Evolutionary conservation across 2,888 invertebrate genomes (phyloP).

Genomic region (Helobdella robusta): DNA sequence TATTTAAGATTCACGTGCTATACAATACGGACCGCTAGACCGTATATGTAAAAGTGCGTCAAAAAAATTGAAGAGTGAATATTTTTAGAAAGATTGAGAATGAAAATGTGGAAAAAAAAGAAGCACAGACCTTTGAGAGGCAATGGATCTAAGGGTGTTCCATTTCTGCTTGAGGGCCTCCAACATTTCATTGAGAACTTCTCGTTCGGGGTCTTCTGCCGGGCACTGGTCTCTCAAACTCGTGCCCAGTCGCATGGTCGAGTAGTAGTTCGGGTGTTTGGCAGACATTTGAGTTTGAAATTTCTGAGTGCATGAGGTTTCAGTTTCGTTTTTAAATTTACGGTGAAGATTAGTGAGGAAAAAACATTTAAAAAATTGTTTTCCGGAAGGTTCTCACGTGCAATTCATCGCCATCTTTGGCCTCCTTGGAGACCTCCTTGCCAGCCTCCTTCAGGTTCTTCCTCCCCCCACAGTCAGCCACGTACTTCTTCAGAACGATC

Average conservation of each 20-base stretch:
- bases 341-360: neutral
- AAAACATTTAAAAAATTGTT: neutral
- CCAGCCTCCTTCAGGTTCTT: slow-evolving; percentile 1
- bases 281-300: slow-evolving; percentile 45
- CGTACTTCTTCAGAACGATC: slow-evolving; percentile 38
- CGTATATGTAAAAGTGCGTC: too few species aligned
- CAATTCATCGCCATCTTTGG: slow-evolving; percentile 23
- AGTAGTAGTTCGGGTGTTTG: slow-evolving; percentile 46
- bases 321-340: neutral
- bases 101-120: neutral
- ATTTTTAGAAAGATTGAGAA: too few species aligned
- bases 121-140: slow-evolving; percentile 35
- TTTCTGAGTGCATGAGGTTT: slow-evolving; percentile 36
- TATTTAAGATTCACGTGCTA: too few species aligned
- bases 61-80: too few species aligned
- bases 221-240: slow-evolving; percentile 48
- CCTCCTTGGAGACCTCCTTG: neutral
- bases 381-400: slow-evolving; percentile 13
- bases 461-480: slow-evolving; percentile 18
- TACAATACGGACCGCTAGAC: too few species aligned
- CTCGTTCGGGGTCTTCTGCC: slow-evolving; percentile 45
- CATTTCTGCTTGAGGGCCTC: slow-evolving; percentile 48
- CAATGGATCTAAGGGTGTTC: slow-evolving; percentile 44
- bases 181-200: slow-evolving; percentile 45
- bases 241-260: slow-evolving; percentile 48